Evolutionary conservation across 2,113 vertebrate species (phyloP).

Genomic region (Nycticorax nycticorax): DNA sequence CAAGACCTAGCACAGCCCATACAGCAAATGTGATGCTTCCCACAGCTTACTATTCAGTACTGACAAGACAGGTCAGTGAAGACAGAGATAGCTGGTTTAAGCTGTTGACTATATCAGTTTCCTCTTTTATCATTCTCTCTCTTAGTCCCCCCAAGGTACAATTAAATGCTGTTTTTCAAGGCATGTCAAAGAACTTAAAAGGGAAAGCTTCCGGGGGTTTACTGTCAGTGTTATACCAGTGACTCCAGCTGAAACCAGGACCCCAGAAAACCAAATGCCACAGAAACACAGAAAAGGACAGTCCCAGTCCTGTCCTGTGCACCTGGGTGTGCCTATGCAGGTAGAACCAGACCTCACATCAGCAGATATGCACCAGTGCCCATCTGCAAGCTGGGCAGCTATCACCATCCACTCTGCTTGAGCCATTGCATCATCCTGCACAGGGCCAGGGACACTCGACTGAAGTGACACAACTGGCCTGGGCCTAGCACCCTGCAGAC

Average conservation of each 20-base stretch:
- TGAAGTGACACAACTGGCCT: background rate
- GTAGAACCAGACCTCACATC: background rate
- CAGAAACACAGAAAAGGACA: background rate
- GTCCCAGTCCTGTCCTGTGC: background rate
- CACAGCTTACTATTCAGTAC: background rate
- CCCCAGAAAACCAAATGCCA: background rate
- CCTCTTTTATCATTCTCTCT: background rate
- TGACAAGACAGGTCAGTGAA: background rate
- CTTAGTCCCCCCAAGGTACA: background rate
- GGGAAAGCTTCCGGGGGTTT: background rate
- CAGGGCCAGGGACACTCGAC: background rate
- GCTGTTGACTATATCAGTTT: background rate
- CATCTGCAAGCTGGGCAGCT: background rate
- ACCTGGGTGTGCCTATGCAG: background rate
- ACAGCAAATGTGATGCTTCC: background rate
- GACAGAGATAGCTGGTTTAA: background rate
- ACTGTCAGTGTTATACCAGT: background rate
- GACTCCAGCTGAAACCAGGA: background rate
- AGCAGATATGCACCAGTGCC: background rate
- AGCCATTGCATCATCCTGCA: background rate
- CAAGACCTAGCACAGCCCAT: background rate
- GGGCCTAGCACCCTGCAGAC: background rate
- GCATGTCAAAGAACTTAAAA: background rate
- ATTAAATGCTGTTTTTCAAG: background rate
- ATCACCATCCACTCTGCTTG: fast-evolving